phyloP scores from a whole-genome alignment of 2,797 vertebrate genomes.

The Tokudaia muenninki region DNA sequence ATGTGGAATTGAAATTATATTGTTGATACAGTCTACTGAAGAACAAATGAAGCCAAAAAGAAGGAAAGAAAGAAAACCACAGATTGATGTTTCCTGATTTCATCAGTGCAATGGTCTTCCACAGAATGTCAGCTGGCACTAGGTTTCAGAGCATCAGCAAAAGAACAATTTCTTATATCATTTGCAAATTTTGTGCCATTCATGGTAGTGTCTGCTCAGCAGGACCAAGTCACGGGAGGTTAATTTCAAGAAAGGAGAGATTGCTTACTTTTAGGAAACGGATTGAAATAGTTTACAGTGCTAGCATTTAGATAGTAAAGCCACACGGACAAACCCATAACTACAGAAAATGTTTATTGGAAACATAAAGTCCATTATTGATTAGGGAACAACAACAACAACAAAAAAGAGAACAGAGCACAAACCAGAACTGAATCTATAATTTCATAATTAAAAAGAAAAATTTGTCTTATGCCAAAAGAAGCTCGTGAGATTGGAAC shows the following conservation, averaged over 20 bases:
- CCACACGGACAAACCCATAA: background rate
- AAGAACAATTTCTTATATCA: constrained; percentile 25
- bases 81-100: background rate
- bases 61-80: background rate
- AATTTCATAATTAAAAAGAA: background rate
- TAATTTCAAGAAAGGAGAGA: constrained; percentile 24
- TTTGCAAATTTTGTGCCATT: constrained; percentile 33
- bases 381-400: background rate
- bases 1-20: background rate
- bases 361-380: constrained; percentile 13
- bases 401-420: background rate
- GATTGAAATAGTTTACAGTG: background rate
- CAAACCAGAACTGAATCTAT: constrained; percentile 21
- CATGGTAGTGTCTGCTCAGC: background rate
- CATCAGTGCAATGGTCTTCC: background rate
- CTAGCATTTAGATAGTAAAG: background rate
- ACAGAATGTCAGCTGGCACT: constrained; percentile 11
- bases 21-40: background rate
- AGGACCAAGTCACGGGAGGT: background rate
- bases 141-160: background rate
- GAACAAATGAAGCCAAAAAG: background rate
- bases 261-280: constrained; percentile 8
- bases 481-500: background rate
- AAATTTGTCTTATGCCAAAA: background rate
- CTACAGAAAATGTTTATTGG: constrained; percentile 8